Base-by-base conservation (phyloP, 2,797 vertebrate genomes). In the Pangasius macronema region DNA sequence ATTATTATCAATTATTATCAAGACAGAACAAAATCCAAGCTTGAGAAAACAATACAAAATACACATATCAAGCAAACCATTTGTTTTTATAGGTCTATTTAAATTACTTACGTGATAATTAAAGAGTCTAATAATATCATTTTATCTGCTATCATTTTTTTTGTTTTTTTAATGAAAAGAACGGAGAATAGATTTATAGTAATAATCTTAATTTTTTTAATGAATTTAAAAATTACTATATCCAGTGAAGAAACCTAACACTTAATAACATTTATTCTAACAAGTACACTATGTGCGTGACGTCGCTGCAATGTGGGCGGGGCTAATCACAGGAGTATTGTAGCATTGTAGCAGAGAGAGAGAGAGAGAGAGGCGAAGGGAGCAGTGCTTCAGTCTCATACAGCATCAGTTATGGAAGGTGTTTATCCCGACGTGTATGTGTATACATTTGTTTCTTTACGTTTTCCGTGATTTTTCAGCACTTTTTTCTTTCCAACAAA, bases 251-350 rank as follows among this genome's bases (percentile, higher is more conserved):
- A 36, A 55, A 22, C 16, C 2, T 33, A 9, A 55, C 20, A 57
- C 57, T 13, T 30, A 18, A 20, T 53, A 18, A 55, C 8, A 20
- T 55, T 33, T 55, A 53, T 55, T 55, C 22, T 57, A 65, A 82
- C 42, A 49, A 51, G 27, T 67, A 22, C 61, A 83, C 18, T 6
- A 6, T 67, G n/a, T 67, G 18, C 18, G 42, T 67, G 16, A 67
- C 61, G 42, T 83, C 4, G 5, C 24, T 33, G 46, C 9, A 3
- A 33, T 33, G 93, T 92, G 91, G 96, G 96, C 92, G 96, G 93
- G 93, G 92, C 87, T 42, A 92, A 51, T 13, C 83, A 84, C 20
- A 85, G 30, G 33, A 59, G 27, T 73, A 86, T 87, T 88, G 90
- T 82, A 18, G 27, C 73, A 86, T 87, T 88, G 90, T 82, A 18